Percentiles rank a stretch among this genome's conserved stretches.
phyloP scores from a whole-genome alignment of 2,797 vertebrate genomes.

The Danionella dracula region DNA sequence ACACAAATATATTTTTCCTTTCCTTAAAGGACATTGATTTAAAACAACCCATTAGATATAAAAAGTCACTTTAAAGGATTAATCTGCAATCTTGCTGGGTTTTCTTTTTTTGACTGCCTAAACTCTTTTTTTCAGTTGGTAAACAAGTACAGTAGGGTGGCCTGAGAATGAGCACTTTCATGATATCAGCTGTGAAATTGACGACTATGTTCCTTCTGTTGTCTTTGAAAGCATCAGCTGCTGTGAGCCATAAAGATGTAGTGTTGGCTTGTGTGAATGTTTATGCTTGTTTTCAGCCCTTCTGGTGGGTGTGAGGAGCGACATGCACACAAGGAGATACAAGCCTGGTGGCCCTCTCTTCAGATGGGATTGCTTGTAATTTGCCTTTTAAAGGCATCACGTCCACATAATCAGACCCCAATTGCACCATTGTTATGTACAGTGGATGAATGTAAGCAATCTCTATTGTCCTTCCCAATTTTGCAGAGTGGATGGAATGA shows the following conservation, averaged over 20 bases:
- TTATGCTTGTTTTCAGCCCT: slow-evolving; percentile 54
- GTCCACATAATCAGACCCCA: slow-evolving; percentile 55
- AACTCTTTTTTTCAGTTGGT: not conserved
- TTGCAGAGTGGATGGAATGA: slow-evolving; percentile 25
- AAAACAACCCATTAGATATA: no score
- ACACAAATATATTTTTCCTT: no score
- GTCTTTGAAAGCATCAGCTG: slow-evolving; percentile 55
- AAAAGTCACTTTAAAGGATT: no score
- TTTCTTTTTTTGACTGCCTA: no score
- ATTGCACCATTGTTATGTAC: slow-evolving; percentile 54
- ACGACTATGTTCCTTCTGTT: slow-evolving; percentile 53
- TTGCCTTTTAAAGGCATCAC: slow-evolving; percentile 64
- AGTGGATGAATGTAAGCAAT: slow-evolving; percentile 19
- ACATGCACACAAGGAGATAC: slow-evolving; percentile 54
- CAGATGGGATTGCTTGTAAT: slow-evolving; percentile 62
- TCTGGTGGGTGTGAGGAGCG: slow-evolving; percentile 50
- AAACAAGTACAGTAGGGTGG: not conserved
- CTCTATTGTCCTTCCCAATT: slow-evolving; percentile 35
- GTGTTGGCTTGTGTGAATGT: slow-evolving; percentile 56
- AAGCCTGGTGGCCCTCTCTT: slow-evolving; percentile 57
- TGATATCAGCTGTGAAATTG: slow-evolving; percentile 59
- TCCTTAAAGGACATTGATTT: no score
- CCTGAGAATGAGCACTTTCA: slow-evolving; percentile 42
- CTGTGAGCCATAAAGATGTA: slow-evolving; percentile 60
- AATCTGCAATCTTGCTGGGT: no score